Conservation (phyloP, 1,140 invertebrate genomes). For the Yoshiicerus persimilis region DNA sequence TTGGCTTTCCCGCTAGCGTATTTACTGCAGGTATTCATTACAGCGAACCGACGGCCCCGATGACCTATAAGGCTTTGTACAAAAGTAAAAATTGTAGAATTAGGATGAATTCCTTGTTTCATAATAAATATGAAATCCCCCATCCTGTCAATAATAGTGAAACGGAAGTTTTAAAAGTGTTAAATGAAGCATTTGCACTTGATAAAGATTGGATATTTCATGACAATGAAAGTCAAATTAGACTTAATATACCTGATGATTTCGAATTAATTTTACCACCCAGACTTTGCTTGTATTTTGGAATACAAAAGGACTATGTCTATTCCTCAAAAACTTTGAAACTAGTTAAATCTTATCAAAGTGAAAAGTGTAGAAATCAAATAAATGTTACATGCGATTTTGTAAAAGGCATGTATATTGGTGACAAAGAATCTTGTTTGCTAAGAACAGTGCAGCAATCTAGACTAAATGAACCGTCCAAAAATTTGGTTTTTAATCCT, state of each 20-base stretch:
- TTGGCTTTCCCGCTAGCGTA: too few relatives aligned
- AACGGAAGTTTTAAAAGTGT: neutral
- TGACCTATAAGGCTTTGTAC: too few relatives aligned
- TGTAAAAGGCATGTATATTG: neutral
- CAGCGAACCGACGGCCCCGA: too few relatives aligned
- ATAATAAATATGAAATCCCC: neutral
- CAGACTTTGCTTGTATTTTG: neutral
- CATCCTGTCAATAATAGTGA: neutral
- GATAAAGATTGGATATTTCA: neutral
- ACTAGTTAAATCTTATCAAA: neutral
- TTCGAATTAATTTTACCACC: neutral
- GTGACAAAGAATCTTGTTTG: neutral
- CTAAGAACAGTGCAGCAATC: neutral
- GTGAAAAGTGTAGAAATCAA: neutral
- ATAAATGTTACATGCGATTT: neutral
- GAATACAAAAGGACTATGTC: neutral
- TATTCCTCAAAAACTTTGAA: neutral
- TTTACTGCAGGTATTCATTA: too few relatives aligned
- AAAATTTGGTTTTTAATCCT: neutral
- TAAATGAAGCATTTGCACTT: neutral
- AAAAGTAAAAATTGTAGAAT: too few relatives aligned
- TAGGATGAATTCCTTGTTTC: too few relatives aligned
- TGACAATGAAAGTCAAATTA: too few relatives aligned
- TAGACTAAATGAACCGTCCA: neutral
- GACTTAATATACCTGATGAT: neutral